A percentile compares a stretch with the other conserved stretches of the same genome.
Conservation (phyloP, 2,888 invertebrate genomes). For the Pogonocherus hispidulus region DNA sequence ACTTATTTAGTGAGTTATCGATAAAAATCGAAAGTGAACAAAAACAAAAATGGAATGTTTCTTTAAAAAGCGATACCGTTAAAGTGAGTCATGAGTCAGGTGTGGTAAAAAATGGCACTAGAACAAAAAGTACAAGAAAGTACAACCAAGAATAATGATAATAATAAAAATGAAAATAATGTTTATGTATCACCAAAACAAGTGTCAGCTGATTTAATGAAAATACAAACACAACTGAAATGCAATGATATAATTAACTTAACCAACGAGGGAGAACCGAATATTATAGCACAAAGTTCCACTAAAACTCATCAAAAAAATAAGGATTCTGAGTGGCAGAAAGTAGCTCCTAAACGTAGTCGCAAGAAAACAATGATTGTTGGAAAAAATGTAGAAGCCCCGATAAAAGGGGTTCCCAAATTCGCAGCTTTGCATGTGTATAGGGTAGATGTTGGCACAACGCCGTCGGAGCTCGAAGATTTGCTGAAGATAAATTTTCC, state of each 20-base stretch:
- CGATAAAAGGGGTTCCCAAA: constrained; percentile 5
- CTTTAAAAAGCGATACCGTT: background rate
- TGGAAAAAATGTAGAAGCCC: background rate
- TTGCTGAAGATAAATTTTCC: background rate
- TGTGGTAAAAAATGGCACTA: background rate
- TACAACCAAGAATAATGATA: background rate
- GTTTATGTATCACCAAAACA: background rate
- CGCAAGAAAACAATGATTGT: background rate
- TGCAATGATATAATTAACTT: background rate
- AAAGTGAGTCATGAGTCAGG: background rate
- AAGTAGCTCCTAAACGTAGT: background rate
- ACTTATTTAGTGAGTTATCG: background rate
- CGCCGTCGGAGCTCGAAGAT: background rate
- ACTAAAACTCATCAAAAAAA: no score
- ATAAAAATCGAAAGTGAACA: background rate
- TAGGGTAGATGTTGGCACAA: background rate
- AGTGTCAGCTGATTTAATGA: constrained; percentile 9
- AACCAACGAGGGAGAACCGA: background rate
- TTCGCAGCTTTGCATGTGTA: background rate
- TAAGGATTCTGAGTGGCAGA: background rate
- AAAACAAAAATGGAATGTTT: background rate
- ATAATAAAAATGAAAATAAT: background rate
- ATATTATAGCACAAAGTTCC: no score
- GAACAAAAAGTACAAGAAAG: background rate
- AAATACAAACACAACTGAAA: background rate